Percentiles rank a stretch among this genome's conserved stretches.
Conservation (phyloP, 1,140 invertebrate genomes). For the Monochamus saltuarius region DNA sequence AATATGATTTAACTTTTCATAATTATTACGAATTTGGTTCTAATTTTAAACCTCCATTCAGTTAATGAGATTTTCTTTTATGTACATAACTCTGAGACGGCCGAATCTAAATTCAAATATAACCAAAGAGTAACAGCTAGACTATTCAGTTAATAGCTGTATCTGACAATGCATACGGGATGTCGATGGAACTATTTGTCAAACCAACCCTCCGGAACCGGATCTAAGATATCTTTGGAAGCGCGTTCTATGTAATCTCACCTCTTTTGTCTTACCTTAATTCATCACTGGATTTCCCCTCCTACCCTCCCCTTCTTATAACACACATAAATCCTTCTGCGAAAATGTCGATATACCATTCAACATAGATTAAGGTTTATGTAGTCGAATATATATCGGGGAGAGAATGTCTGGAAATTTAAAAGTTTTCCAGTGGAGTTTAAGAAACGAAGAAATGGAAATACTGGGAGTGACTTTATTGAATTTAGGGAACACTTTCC, state of each 20-base stretch:
- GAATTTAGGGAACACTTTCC: too few species aligned
- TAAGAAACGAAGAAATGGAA: too few species aligned
- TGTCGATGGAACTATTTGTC: slow-evolving; percentile 17
- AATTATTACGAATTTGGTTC: too few species aligned
- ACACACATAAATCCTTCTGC: slow-evolving; percentile 11
- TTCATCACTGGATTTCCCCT: slow-evolving; percentile 19
- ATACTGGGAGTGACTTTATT: too few species aligned
- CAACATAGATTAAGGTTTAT: slow-evolving; percentile 23
- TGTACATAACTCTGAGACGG: too few species aligned
- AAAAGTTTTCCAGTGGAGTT: neutral
- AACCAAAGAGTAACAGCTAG: neutral
- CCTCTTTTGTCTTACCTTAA: slow-evolving; percentile 18
- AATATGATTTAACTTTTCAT: too few species aligned
- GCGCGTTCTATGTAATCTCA: slow-evolving; percentile 19
- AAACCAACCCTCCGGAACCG: slow-evolving; percentile 18
- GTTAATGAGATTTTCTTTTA: too few species aligned
- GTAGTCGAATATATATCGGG: slow-evolving; percentile 18
- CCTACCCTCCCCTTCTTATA: slow-evolving; percentile 5
- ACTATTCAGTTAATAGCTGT: slow-evolving; percentile 19
- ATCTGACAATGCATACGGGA: slow-evolving; percentile 17
- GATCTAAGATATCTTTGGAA: slow-evolving; percentile 18
- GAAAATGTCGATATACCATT: slow-evolving; percentile 23
- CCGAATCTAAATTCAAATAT: neutral
- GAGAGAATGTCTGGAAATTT: slow-evolving; percentile 22
- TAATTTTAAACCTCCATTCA: too few species aligned